Evolutionary conservation across 1,140 invertebrate genomes (phyloP), one percentile per base, ranked within the genome.

Genomic region (Procambarus virginalis): DNA sequence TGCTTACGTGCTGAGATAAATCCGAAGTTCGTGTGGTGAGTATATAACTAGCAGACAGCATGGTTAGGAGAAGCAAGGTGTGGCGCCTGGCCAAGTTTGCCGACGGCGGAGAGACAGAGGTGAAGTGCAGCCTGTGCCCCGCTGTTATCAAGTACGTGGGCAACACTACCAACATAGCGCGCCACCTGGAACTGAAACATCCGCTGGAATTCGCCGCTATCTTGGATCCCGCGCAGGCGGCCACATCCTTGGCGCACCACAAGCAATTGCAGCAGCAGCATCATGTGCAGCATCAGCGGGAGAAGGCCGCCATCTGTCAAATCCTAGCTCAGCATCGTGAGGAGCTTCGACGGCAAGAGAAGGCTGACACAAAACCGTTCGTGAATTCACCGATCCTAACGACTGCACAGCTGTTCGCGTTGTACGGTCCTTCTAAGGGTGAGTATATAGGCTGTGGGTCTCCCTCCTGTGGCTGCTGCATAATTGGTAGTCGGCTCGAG

Each of bases 101-200:
- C 2, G 92, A 92, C 68, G 86, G 78, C 10, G 83, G 82, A 2
- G 77, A 90, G 14, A 75, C n/a, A 9, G 90, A 91, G 83, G 92
- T 92, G 77, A 64, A 91, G 82, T 92, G 92, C 78, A 84, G 82
- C 82, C 70, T 92, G 46, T 92, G 92, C 45, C 89, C 89, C 17
- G 86, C 70, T 70, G 85, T 83, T 64, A 92, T 92, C 86, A 92
- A 92, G 90, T 92, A 84, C 84, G 92, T 92, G 5, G 92, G 92
- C 78, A 92, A 92, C 86, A 92, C 92, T 10, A 92, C 92, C 34
- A 92, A 92, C 83, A 91, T 92, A 55, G 92, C 92, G 0, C 81
- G 92, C 4, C 92, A 92, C 84, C 83, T 92, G 10, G 92, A 92
- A 81, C 77, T 92, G 12, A 85, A 89, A 51, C 92, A 92, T 78